Conservation (phyloP, 2,888 invertebrate genomes). For the Callyntrura sp. region DNA sequence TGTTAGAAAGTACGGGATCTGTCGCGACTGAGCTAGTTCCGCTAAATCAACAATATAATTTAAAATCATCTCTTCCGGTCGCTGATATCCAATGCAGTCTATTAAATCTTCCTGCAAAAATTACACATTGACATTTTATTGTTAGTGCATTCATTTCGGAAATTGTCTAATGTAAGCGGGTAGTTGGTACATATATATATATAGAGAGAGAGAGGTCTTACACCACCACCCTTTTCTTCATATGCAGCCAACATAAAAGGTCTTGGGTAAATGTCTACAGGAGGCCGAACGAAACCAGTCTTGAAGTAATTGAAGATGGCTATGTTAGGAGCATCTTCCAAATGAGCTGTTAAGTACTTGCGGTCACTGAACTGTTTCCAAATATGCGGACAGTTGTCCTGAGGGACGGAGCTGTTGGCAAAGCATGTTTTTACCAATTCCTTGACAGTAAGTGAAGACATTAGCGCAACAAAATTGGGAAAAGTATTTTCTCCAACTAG, state of each 20-base stretch:
- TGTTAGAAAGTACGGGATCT: slow-evolving; percentile 85
- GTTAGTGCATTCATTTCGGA: neutral
- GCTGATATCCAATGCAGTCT: slow-evolving; percentile 79
- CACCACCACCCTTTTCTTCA: slow-evolving; percentile 55
- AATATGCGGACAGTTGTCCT: slow-evolving; percentile 90
- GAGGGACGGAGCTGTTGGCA: slow-evolving; percentile 84
- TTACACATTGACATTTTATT: neutral
- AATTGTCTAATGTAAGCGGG: neutral
- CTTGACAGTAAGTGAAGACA: slow-evolving; percentile 88
- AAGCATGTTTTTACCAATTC: slow-evolving; percentile 82
- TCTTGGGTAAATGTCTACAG: slow-evolving; percentile 93
- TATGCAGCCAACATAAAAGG: slow-evolving; percentile 88
- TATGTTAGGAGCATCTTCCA: slow-evolving; percentile 90
- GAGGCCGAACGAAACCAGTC: slow-evolving; percentile 90
- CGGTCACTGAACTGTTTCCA: slow-evolving; percentile 91
- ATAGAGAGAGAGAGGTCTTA: no score
- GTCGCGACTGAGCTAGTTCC: slow-evolving; percentile 87
- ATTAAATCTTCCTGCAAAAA: slow-evolving; percentile 14
- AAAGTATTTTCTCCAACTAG: slow-evolving; percentile 92
- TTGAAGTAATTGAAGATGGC: slow-evolving; percentile 92
- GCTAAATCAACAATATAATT: slow-evolving; percentile 87
- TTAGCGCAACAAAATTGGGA: slow-evolving; percentile 94
- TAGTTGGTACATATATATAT: no score
- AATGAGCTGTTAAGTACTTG: slow-evolving; percentile 77
- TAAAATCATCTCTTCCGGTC: slow-evolving; percentile 74